These are phyloP conservation scores for Speoplatyrhinus poulsoni DNA, from an alignment of 2,113 vertebrate genomes.

Conservation along the genomic window DNA sequence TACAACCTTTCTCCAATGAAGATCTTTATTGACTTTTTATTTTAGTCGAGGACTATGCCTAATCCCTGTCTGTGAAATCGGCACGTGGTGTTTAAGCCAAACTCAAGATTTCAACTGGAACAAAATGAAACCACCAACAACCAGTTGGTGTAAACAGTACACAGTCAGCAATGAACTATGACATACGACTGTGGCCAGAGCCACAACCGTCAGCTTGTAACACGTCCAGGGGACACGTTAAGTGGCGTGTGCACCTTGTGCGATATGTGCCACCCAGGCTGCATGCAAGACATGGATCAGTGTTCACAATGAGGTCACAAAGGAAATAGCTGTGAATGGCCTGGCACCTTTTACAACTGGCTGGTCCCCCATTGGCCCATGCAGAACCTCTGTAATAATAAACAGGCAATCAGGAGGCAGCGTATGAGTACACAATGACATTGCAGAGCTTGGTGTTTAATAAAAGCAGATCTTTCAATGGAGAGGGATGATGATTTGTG, in stretches of 20 bases:
- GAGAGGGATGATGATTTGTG: constrained; percentile 94
- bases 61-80: too few relatives aligned
- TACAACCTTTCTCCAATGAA: too few relatives aligned
- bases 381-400: constrained; percentile 92
- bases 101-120: too few relatives aligned
- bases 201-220: constrained; percentile 76
- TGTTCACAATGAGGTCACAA: constrained; percentile 97
- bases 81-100: constrained; percentile 19
- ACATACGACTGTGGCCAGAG: constrained; percentile 70
- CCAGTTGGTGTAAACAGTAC: constrained; percentile 23
- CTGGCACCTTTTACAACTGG: constrained; percentile 90
- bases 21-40: too few relatives aligned
- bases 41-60: too few relatives aligned
- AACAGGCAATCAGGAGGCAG: constrained; percentile 97
- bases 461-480: constrained; percentile 95
- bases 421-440: constrained; percentile 91
- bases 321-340: constrained; percentile 86
- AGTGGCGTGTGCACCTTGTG: constrained; percentile 80
- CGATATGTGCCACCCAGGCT: constrained; percentile 92
- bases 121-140: too few relatives aligned
- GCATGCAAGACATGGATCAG: constrained; percentile 90
- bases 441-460: constrained; percentile 91
- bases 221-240: constrained; percentile 79
- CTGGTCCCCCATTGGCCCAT: constrained; percentile 88
- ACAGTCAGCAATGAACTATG: constrained; percentile 24